These are phyloP conservation scores for Hemicrepidius hirtus DNA, from an alignment of 2,888 invertebrate genomes.

Conservation along the genomic window DNA sequence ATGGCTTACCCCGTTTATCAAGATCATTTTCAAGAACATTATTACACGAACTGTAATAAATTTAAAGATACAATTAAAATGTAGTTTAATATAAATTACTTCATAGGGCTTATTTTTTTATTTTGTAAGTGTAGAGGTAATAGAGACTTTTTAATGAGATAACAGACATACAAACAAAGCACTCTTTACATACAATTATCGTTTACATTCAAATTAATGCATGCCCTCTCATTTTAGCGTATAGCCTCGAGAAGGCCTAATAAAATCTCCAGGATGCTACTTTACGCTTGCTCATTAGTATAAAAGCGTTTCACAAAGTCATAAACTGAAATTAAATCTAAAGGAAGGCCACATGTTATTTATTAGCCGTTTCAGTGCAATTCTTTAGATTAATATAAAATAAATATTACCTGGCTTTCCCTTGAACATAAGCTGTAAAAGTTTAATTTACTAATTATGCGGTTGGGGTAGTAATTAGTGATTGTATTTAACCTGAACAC, in stretches of 20 bases:
- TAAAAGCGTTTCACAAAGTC: slow-evolving; percentile 25
- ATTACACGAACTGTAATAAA: too few relatives aligned
- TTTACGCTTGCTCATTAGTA: slow-evolving; percentile 24
- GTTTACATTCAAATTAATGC: slow-evolving; percentile 4
- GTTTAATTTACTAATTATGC: slow-evolving; percentile 18
- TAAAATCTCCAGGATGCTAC: slow-evolving; percentile 8
- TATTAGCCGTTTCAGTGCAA: slow-evolving; percentile 1
- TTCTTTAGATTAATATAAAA: slow-evolving; percentile 1
- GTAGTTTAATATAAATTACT: too few relatives aligned
- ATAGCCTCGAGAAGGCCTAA: neutral
- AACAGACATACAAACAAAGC: neutral
- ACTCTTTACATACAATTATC: neutral
- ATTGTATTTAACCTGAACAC: neutral
- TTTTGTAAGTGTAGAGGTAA: too few relatives aligned
- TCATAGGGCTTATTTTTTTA: too few relatives aligned
- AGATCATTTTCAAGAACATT: too few relatives aligned
- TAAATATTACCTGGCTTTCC: neutral
- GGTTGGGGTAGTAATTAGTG: neutral
- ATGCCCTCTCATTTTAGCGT: neutral
- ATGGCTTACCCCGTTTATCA: too few relatives aligned
- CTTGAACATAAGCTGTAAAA: neutral
- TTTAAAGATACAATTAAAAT: too few relatives aligned
- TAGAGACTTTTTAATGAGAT: neutral
- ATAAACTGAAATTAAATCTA: slow-evolving; percentile 20
- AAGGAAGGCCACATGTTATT: slow-evolving; percentile 12